A percentile compares a stretch with the other conserved stretches of the same genome.
Conservation (phyloP, 2,113 vertebrate species). For the Callaeas wilsoni region DNA sequence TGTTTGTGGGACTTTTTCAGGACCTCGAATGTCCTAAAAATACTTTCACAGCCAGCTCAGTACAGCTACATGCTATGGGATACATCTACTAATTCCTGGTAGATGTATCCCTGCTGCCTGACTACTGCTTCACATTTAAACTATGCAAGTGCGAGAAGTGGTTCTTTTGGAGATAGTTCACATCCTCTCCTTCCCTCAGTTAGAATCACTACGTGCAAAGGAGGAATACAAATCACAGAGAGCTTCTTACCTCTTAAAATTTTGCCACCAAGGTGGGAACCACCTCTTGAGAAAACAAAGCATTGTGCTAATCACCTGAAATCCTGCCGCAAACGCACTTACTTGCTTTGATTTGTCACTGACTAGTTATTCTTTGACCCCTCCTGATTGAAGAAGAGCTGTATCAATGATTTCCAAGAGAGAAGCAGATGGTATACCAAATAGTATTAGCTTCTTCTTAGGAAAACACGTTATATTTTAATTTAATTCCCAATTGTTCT, state of each 20-base stretch:
- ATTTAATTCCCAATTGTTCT: constrained; percentile 4
- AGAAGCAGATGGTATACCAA: constrained; percentile 31
- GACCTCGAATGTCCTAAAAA: neutral
- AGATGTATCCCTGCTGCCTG: no score
- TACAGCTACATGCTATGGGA: neutral
- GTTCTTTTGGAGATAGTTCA: neutral
- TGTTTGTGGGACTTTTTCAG: neutral
- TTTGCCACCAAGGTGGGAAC: neutral
- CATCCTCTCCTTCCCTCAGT: neutral
- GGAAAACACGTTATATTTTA: constrained; percentile 19
- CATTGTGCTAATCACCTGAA: neutral
- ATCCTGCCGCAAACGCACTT: neutral
- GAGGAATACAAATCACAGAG: neutral
- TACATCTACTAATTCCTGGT: neutral
- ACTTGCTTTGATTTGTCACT: neutral
- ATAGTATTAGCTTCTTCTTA: neutral
- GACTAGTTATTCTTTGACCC: neutral
- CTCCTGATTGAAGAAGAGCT: neutral
- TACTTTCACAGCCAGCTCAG: neutral
- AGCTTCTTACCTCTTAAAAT: neutral
- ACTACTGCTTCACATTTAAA: neutral
- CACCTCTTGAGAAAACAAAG: neutral
- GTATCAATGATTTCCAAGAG: neutral
- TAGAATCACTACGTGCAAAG: neutral
- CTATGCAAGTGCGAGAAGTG: neutral